These are phyloP conservation scores for Phengaris arion DNA, from an alignment of 2,888 invertebrate species.

Conservation along the genomic window DNA sequence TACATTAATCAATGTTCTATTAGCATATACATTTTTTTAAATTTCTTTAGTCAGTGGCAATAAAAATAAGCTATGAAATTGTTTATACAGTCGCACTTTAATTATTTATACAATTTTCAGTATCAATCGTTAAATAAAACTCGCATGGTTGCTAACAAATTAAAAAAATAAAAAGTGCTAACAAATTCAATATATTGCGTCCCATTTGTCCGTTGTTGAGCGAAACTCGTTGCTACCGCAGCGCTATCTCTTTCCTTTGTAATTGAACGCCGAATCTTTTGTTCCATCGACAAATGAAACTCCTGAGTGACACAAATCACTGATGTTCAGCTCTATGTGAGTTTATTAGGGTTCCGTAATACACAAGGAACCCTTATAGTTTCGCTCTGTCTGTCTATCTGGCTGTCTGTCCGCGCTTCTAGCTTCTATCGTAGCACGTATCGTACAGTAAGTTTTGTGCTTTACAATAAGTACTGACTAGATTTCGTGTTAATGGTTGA, in stretches of 20 bases:
- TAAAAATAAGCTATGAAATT: not conserved
- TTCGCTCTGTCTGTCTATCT: no score
- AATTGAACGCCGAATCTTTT: constrained; percentile 27
- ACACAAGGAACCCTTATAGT: no score
- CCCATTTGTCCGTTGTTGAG: not conserved
- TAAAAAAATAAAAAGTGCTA: not conserved
- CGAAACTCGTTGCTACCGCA: not conserved
- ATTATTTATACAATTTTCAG: not conserved
- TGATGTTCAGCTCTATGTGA: not conserved
- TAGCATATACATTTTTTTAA: not conserved
- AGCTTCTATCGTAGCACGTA: no score
- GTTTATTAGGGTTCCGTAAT: not conserved
- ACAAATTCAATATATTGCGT: not conserved
- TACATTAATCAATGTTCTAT: not conserved
- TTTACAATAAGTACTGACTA: not conserved
- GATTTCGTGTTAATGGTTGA: not conserved
- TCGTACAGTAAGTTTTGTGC: no score
- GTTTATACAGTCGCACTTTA: not conserved
- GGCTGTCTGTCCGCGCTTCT: no score
- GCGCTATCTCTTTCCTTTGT: constrained; percentile 25
- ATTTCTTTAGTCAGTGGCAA: not conserved
- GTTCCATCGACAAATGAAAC: constrained; percentile 27
- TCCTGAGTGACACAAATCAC: not conserved
- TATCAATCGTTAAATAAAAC: not conserved
- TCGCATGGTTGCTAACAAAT: not conserved